phyloP scores from a whole-genome alignment of 2,888 invertebrate species.

The Mythimna pallens region DNA sequence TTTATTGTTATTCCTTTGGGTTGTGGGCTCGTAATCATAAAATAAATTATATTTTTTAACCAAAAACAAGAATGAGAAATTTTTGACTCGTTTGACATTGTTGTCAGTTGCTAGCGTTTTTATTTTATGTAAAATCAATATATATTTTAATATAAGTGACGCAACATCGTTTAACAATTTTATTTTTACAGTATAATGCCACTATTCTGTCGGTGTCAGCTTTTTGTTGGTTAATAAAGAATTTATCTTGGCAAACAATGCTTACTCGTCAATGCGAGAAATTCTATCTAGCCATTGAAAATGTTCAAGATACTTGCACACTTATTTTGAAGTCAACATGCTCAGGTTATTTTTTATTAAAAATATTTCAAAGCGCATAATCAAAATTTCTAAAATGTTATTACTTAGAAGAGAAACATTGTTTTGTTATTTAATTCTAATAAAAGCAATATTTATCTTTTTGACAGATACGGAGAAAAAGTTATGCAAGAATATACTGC shows the following conservation, averaged over 20 bases:
- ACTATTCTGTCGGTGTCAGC: background rate
- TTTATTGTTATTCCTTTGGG: too few species aligned
- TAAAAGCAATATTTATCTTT: background rate
- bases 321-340: slow-evolving; percentile 15
- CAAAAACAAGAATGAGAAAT: too few species aligned
- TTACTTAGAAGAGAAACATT: too few species aligned
- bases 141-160: background rate
- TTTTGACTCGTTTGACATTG: too few species aligned
- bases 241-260: background rate
- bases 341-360: slow-evolving; percentile 23
- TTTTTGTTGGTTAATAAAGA: slow-evolving; percentile 18
- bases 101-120: too few species aligned
- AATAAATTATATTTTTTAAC: too few species aligned
- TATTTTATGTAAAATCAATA: background rate
- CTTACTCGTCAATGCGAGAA: slow-evolving; percentile 25
- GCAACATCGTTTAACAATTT: background rate
- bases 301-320: slow-evolving; percentile 26
- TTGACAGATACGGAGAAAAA: slow-evolving; percentile 2
- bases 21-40: too few species aligned
- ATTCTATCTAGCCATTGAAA: slow-evolving; percentile 33
- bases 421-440: background rate
- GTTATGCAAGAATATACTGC: slow-evolving; percentile 1
- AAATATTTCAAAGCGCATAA: background rate
- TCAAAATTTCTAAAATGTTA: too few species aligned
- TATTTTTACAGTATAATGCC: background rate